phyloP scores from a whole-genome alignment of 2,113 vertebrate species.

The Indicator maculatus region DNA sequence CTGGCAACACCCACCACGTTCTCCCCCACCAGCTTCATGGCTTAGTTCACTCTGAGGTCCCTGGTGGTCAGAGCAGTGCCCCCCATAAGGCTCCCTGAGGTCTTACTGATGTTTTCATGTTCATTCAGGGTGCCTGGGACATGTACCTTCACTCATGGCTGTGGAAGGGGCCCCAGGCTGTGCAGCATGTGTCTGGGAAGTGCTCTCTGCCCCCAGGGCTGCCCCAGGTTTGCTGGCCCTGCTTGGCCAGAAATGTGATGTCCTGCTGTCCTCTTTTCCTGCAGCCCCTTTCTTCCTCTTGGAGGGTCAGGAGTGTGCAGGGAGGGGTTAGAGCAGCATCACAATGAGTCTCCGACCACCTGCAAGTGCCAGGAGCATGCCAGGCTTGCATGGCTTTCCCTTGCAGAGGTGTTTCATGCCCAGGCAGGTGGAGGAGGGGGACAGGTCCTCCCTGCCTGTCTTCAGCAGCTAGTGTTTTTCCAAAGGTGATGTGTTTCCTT shows the following conservation, averaged over 20 bases:
- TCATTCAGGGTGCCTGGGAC: background rate
- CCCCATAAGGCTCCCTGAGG: background rate
- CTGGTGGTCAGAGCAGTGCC: rapidly evolving
- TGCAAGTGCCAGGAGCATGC: rapidly evolving
- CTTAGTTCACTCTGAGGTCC: background rate
- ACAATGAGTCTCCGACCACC: background rate
- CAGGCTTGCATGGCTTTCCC: background rate
- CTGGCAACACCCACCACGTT: rapidly evolving
- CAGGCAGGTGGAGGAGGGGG: background rate
- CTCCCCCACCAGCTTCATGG: background rate
- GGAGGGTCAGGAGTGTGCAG: background rate
- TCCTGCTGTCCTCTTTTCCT: background rate
- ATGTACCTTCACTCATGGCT: background rate
- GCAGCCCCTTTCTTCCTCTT: background rate
- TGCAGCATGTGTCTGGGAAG: background rate
- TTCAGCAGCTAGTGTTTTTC: background rate
- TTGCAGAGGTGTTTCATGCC: background rate
- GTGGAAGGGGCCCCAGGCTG: background rate
- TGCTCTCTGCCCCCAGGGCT: rapidly evolving
- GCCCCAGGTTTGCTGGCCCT: background rate
- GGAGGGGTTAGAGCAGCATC: background rate
- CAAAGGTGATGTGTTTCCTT: rapidly evolving
- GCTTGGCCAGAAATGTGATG: background rate
- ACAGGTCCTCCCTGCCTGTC: background rate
- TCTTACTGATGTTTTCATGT: background rate